Evolutionary conservation across 1,140 invertebrate species (phyloP).

Genomic region (Dendroctonus valens): DNA sequence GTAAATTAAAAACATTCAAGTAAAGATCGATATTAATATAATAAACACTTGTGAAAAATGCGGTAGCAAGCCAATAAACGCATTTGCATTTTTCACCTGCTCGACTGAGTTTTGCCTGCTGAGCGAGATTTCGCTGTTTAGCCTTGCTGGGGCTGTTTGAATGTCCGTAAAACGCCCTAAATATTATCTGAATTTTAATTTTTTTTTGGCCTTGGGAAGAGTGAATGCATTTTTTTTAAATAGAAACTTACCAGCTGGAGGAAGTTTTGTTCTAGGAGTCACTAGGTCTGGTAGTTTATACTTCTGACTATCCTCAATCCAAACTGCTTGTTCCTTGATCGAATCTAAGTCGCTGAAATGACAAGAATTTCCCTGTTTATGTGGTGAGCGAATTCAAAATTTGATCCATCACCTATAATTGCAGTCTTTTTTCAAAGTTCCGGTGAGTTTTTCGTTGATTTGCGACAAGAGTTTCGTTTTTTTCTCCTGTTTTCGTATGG

Average conservation of each 20-base stretch:
- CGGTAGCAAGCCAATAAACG: neutral
- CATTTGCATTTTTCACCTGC: constrained; percentile 21
- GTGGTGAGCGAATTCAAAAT: no score
- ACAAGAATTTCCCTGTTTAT: neutral
- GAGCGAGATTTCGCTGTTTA: constrained; percentile 31
- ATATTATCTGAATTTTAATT: constrained; percentile 11
- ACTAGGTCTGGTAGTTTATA: constrained; percentile 72
- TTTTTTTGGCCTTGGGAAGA: neutral
- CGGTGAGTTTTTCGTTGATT: constrained; percentile 70
- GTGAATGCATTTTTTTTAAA: neutral
- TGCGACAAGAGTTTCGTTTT: constrained; percentile 69
- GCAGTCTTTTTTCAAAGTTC: constrained; percentile 70
- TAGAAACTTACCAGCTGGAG: constrained; percentile 57
- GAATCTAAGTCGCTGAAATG: constrained; percentile 61
- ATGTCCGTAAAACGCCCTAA: constrained; percentile 47
- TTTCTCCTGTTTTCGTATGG: constrained; percentile 74
- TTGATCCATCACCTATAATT: constrained; percentile 62
- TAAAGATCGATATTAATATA: neutral
- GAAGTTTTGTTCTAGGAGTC: constrained; percentile 65
- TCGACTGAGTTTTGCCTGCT: constrained; percentile 26
- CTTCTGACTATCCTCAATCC: constrained; percentile 73
- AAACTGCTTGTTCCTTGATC: constrained; percentile 68
- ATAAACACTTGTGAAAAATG: no score
- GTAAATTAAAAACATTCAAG: neutral
- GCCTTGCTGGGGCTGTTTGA: constrained; percentile 53